Evolutionary conservation across 2,888 invertebrate species (phyloP), one percentile per base, ranked within the genome.

Genomic region (Prenolepis imparis): DNA sequence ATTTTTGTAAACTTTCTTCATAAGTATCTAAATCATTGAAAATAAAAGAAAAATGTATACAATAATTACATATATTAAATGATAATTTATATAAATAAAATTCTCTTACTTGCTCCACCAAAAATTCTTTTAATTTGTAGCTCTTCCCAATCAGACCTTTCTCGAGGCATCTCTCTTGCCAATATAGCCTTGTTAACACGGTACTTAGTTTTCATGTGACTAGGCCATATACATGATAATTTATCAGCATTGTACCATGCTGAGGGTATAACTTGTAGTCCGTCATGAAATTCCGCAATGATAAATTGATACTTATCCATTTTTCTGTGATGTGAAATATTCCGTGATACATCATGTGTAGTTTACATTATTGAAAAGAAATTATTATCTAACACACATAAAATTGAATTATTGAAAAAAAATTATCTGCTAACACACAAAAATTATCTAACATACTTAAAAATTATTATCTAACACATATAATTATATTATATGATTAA

Each of bases 281-380:
- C 67, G 24, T 66, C 41, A 41, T 41, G 0, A 21, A 66, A 66
- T 66, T 66, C 66, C 41, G 3, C 66, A 24, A 66, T 66, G 8
- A 66, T 6, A 66, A 41, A 66, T 66, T 24, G 5, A 1, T 8
- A n/a, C 8, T 15, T 28, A 12, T 64, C 64, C 64, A 63, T 63
- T 36, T 63, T 36, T 36, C 61, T 36, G 6, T 36, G 28, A 28
- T 24, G 21, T 57, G 9, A 57, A 24, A 24, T 57, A 57, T 57
- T 57, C 21, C 57, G 55, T 61, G 8, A 61, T 18, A 32, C 28
- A 61, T 59, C 8, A 61, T 18, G 28, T 61, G 3, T 61, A 55
- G 21, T 55, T 21, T 61, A 61, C 28, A 61, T 28, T 61, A 61
- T 61, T 61, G 3, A 32, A 61, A 32, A 8, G n/a, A 32, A 32